Evolutionary conservation across 2,888 invertebrate species (phyloP).

Genomic region (Galeruca laticollis): DNA sequence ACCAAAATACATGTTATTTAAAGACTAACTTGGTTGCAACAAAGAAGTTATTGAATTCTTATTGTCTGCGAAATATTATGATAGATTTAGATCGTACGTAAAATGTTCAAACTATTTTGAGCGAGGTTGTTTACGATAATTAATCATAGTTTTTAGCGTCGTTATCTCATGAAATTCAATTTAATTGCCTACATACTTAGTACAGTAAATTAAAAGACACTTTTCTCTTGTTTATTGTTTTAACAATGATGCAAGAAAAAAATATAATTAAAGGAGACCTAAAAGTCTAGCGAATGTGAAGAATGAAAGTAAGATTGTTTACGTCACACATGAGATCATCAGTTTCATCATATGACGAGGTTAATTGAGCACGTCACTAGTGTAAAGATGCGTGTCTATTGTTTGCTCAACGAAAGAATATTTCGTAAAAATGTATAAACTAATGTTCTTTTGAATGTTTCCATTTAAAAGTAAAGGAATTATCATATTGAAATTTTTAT

Average conservation of each 20-base stretch:
- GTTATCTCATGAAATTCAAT: too few relatives aligned
- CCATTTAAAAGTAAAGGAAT: too few relatives aligned
- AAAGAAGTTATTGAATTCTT: not conserved
- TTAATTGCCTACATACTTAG: not conserved
- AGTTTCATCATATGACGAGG: slow-evolving; percentile 4
- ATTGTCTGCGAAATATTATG: not conserved
- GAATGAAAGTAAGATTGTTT: slow-evolving; percentile 3
- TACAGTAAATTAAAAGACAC: not conserved
- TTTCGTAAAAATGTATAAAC: not conserved
- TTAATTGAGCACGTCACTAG: not conserved
- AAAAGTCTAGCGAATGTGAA: not conserved
- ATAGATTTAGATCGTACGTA: not conserved
- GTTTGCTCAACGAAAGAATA: not conserved
- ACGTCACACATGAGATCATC: not conserved
- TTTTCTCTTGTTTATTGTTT: not conserved
- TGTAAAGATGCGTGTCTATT: not conserved
- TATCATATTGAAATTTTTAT: too few relatives aligned
- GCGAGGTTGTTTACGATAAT: not conserved
- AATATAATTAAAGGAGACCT: not conserved
- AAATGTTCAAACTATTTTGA: not conserved
- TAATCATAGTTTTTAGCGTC: not conserved
- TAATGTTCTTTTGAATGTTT: not conserved
- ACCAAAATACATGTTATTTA: too few relatives aligned
- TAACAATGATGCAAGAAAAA: not conserved
- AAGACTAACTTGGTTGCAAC: not conserved